These are phyloP conservation scores for Actenoides hombroni DNA, from an alignment of 2,113 vertebrate genomes.

Conservation along the genomic window DNA sequence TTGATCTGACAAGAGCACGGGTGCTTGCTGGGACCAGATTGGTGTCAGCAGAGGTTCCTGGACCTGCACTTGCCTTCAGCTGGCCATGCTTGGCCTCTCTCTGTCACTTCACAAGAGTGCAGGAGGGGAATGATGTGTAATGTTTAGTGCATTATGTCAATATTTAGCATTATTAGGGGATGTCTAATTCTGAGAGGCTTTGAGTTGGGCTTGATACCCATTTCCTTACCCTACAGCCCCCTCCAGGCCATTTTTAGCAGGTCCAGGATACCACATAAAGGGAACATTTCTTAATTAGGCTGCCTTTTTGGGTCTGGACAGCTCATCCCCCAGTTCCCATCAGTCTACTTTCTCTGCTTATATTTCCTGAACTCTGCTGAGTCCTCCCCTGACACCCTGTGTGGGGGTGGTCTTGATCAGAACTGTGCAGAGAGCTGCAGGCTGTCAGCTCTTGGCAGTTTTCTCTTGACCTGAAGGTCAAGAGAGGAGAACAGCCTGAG, in stretches of 20 bases:
- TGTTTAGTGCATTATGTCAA: neutral
- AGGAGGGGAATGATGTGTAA: neutral
- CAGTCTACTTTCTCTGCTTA: neutral
- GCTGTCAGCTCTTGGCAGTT: neutral
- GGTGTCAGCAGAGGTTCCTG: neutral
- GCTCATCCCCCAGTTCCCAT: neutral
- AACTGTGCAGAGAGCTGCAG: neutral
- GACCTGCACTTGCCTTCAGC: neutral
- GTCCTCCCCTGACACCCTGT: accelerated
- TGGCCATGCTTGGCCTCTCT: neutral
- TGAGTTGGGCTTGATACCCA: neutral
- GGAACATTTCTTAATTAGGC: neutral
- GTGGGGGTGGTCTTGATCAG: neutral
- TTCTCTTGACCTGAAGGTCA: neutral
- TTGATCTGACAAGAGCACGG: neutral
- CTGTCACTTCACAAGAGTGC: neutral
- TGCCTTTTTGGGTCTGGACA: neutral
- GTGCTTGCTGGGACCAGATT: neutral
- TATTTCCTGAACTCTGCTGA: neutral
- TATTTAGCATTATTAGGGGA: neutral
- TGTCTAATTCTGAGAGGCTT: neutral
- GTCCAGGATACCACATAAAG: neutral
- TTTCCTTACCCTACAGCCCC: neutral
- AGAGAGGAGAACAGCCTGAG: too few relatives aligned
- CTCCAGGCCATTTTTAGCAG: neutral